Base-by-base conservation (phyloP, 92 coral and sea anemone genomes). In the Parazoanthus swiftii region DNA sequence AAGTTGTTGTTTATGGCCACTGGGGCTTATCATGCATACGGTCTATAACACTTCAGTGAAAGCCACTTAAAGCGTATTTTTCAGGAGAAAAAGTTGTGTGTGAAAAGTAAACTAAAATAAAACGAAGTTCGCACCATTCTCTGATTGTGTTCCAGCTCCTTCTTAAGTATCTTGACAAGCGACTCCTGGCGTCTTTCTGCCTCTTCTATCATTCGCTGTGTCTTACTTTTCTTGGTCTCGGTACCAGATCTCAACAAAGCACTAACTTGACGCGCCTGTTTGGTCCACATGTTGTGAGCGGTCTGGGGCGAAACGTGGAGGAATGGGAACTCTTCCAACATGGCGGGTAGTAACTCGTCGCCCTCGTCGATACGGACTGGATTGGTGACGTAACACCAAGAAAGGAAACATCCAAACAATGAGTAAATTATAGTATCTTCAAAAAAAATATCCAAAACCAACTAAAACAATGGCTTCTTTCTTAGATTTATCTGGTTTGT, bases 281-380 rank as follows among this genome's bases (percentile, higher is more conserved):
- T 96, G 71, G 85, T 85, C 96, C 99, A 93, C 99, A 97, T 95
- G 78, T 92, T 91, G 90, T 94, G 97, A 21, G 98, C 89, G 63
- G 99, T 97, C 89, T 97, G 99, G 89, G 98, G 99, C 85, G 99
- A 97, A 75, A 97, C 94, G 85, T 97, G 99, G n/a, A 97, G 93
- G 50, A 95, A 97, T 15, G 99, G 99, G 75, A 97, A 97, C 90
- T 97, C 99, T 10, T 97, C 98, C 85, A 94, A 90, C 95, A 97
- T 88, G 85, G 95, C 89, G 78, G 99, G 99, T 20, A 97, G 85
- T 1, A 97, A 86, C 6, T 89, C 72, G 39, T 95, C 98, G 20
- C 87, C 87, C 29, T 84, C 79, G 66, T 70, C 79, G 26, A 84
- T 48, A 84, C 79, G 87, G 35, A 46, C 87, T 84, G n/a, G 68